Evolutionary conservation across 2,888 invertebrate genomes (phyloP).

Genomic region (Acanthoscelides obtectus): DNA sequence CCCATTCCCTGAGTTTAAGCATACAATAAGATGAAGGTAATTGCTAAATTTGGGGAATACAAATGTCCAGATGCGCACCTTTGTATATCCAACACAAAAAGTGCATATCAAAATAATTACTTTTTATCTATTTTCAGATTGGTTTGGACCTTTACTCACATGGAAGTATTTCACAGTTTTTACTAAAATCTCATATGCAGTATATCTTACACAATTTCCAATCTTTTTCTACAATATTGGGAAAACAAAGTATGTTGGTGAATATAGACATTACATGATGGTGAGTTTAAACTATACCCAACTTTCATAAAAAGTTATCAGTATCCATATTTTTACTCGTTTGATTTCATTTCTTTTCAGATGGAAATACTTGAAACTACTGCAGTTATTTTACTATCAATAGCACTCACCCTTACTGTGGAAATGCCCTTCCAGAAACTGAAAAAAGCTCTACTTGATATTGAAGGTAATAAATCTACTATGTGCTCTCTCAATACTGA

Average conservation of each 20-base stretch:
- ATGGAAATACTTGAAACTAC: slow-evolving; percentile 51
- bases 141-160: slow-evolving; percentile 50
- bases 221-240: slow-evolving; percentile 63
- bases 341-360: slow-evolving; percentile 42
- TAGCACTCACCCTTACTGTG: slow-evolving; percentile 51
- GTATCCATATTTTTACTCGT: neutral
- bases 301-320: neutral
- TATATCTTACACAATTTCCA: slow-evolving; percentile 61
- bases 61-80: too few species aligned
- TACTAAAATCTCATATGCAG: slow-evolving; percentile 57
- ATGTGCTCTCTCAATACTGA: too few species aligned
- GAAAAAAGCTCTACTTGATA: slow-evolving; percentile 45
- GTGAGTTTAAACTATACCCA: slow-evolving; percentile 49
- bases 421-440: slow-evolving; percentile 60
- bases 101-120: too few species aligned
- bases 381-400: slow-evolving; percentile 48
- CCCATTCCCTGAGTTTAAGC: too few species aligned
- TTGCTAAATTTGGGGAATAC: too few species aligned
- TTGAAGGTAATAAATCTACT: neutral
- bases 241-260: slow-evolving; percentile 49
- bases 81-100: too few species aligned
- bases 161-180: slow-evolving; percentile 55
- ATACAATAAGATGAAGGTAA: too few species aligned
- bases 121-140: slow-evolving; percentile 33
- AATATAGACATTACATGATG: slow-evolving; percentile 50